Evolutionary conservation across 2,888 invertebrate species (phyloP).

Genomic region (Caenorhabditis sp.): DNA sequence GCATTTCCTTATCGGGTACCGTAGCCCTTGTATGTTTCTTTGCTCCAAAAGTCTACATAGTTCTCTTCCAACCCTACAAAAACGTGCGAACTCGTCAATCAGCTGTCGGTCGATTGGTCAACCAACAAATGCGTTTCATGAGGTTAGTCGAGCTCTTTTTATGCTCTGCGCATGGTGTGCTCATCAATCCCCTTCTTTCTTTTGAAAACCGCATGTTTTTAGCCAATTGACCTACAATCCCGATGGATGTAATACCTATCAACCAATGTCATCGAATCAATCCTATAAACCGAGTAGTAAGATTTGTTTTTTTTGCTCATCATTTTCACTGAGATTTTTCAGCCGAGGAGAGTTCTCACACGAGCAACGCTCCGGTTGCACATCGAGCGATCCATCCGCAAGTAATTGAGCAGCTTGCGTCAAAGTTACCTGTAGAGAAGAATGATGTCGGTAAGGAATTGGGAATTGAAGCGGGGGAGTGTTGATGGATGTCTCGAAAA

Average conservation of each 20-base stretch:
- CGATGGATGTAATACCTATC: constrained; percentile 48
- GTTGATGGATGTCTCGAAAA: neutral
- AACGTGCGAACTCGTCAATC: constrained; percentile 76
- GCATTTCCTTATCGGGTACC: constrained; percentile 81
- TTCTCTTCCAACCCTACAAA: constrained; percentile 82
- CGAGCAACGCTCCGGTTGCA: constrained; percentile 45
- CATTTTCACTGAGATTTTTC: neutral
- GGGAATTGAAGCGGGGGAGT: constrained; percentile 11
- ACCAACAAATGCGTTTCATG: constrained; percentile 71
- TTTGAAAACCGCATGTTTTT: constrained; percentile 15
- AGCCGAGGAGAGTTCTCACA: constrained; percentile 61
- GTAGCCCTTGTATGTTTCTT: constrained; percentile 81
- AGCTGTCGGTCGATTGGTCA: constrained; percentile 68
- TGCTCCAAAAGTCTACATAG: constrained; percentile 81
- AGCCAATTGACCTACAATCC: constrained; percentile 58
- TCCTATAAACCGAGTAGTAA: constrained; percentile 55
- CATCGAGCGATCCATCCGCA: constrained; percentile 46
- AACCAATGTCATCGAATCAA: constrained; percentile 51
- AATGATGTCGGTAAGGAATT: constrained; percentile 5
- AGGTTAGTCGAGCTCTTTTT: constrained; percentile 52
- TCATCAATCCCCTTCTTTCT: constrained; percentile 2
- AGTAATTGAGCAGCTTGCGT: constrained; percentile 43
- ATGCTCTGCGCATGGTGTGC: neutral
- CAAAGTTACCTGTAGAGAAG: constrained; percentile 28
- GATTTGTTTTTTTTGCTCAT: constrained; percentile 9